These are phyloP conservation scores for Agrilus mali DNA, from an alignment of 2,888 invertebrate genomes.

Conservation along the genomic window DNA sequence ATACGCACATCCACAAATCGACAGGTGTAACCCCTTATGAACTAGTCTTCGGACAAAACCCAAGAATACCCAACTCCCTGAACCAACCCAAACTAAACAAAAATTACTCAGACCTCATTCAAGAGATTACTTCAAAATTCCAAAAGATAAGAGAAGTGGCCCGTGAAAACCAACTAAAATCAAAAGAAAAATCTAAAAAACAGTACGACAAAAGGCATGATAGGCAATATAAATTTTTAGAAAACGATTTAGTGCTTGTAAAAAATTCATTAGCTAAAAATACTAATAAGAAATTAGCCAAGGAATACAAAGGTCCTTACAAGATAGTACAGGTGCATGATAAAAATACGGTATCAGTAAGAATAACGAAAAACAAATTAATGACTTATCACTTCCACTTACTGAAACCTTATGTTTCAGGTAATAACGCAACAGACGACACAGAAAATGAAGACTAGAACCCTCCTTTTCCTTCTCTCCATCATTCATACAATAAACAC, in stretches of 20 bases:
- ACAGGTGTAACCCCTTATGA: background rate
- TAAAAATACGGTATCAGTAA: background rate
- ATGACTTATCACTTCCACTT: constrained; percentile 1
- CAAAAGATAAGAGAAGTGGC: constrained; percentile 5
- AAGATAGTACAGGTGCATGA: constrained; percentile 6
- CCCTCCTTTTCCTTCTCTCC: background rate
- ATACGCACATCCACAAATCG: constrained; percentile 2
- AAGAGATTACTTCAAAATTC: constrained; percentile 6
- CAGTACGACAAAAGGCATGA: constrained; percentile 2
- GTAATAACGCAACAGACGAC: too few relatives aligned
- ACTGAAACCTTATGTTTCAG: too few relatives aligned
- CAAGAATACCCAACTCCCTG: constrained; percentile 6
- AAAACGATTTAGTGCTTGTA: constrained; percentile 3
- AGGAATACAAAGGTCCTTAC: constrained; percentile 7
- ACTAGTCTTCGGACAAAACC: constrained; percentile 4
- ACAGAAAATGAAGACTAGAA: too few relatives aligned
- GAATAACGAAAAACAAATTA: background rate
- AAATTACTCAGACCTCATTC: constrained; percentile 4
- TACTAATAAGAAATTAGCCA: constrained; percentile 5
- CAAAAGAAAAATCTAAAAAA: constrained; percentile 7
- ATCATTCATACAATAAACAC: background rate
- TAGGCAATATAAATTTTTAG: constrained; percentile 1
- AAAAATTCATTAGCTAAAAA: constrained; percentile 3
- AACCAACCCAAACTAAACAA: constrained; percentile 4
- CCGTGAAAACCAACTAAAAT: constrained; percentile 6